These are phyloP conservation scores for Tribolium castaneum DNA, from an alignment of 1,140 invertebrate genomes.

Conservation along the genomic window DNA sequence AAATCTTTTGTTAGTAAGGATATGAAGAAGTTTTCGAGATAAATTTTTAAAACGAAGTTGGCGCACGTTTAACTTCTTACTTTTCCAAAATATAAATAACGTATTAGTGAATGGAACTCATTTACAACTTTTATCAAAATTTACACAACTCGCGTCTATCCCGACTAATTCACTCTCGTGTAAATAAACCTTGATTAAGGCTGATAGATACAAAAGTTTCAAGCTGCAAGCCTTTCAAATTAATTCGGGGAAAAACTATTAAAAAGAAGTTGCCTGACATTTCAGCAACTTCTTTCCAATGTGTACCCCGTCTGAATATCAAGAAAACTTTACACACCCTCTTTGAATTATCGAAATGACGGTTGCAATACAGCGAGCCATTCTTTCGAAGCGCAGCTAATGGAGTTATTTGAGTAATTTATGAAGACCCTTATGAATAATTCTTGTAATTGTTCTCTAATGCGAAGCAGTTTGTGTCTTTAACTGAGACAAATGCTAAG, in stretches of 20 bases:
- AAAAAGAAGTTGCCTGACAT: constrained; percentile 1
- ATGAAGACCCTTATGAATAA: constrained; percentile 39
- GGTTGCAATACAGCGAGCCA: constrained; percentile 7
- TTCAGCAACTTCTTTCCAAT: constrained; percentile 10
- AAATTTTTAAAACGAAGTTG: constrained; percentile 53
- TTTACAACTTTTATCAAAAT: constrained; percentile 29
- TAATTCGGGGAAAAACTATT: not conserved
- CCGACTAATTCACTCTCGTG: not conserved
- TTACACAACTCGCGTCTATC: not conserved
- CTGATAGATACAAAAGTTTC: not conserved
- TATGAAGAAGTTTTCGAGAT: constrained; percentile 58
- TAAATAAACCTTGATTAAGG: constrained; percentile 1
- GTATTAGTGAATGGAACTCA: not conserved
- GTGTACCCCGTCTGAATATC: constrained; percentile 8
- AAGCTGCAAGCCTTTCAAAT: not conserved
- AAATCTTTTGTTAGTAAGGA: constrained; percentile 59
- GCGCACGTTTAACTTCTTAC: constrained; percentile 25
- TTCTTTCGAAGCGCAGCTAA: constrained; percentile 29
- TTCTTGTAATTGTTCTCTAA: constrained; percentile 36
- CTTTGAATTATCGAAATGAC: constrained; percentile 22
- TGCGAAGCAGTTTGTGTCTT: constrained; percentile 39
- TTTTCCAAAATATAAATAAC: constrained; percentile 43
- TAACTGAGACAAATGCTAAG: constrained; percentile 46
- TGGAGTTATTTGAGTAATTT: constrained; percentile 31
- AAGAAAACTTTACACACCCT: constrained; percentile 16